These are phyloP conservation scores for Ormyrus labotus DNA, from an alignment of 2,888 invertebrate genomes.

Conservation along the genomic window DNA sequence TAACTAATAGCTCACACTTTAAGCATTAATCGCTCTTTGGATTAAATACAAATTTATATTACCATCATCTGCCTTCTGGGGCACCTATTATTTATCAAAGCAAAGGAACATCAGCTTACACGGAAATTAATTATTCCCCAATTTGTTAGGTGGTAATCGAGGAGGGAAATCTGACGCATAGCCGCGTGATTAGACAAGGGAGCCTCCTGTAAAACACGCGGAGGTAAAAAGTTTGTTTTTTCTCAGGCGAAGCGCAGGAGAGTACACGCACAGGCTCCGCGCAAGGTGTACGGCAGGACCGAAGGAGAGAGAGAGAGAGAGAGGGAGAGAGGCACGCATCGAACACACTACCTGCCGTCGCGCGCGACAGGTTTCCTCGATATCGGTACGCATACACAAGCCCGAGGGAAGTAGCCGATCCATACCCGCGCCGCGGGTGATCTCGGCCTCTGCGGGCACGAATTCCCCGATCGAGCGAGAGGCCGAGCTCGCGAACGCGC, in stretches of 20 bases:
- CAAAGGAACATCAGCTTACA: neutral
- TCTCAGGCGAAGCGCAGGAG: constrained; percentile 7
- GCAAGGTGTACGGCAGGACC: constrained; percentile 21
- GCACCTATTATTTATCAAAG: neutral
- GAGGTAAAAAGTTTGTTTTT: constrained; percentile 25
- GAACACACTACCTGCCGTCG: constrained; percentile 18
- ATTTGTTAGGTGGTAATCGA: constrained; percentile 39
- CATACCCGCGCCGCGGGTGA: constrained; percentile 51
- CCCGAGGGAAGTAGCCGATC: constrained; percentile 18
- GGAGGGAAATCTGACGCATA: constrained; percentile 5
- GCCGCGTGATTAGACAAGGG: constrained; percentile 21
- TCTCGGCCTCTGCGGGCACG: constrained; percentile 19
- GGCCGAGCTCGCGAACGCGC: constrained; percentile 63
- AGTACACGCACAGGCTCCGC: neutral
- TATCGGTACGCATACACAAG: constrained; percentile 24
- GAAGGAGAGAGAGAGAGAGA: constrained; percentile 3
- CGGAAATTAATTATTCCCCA: constrained; percentile 23
- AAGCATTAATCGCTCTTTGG: too few species aligned
- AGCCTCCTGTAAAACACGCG: constrained; percentile 30
- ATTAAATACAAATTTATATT: too few species aligned
- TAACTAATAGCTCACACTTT: too few species aligned
- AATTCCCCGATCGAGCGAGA: constrained; percentile 55
- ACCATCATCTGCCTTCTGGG: too few species aligned
- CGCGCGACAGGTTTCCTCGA: constrained; percentile 53
- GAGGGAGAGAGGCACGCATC: neutral